These are phyloP conservation scores for Calliopsis andreniformis DNA, from an alignment of 1,140 invertebrate genomes.

Conservation along the genomic window DNA sequence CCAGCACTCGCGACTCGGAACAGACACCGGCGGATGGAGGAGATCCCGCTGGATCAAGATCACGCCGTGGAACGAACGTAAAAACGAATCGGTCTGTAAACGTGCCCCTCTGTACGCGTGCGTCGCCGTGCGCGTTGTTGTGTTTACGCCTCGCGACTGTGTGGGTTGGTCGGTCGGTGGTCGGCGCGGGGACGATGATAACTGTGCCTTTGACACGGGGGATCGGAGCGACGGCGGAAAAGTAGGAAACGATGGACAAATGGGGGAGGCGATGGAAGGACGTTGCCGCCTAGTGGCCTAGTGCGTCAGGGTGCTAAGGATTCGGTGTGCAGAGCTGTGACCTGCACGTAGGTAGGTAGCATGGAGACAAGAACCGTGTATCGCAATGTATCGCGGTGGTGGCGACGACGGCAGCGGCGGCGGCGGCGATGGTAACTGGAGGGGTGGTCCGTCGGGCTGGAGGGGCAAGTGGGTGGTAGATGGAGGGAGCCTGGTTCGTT, in stretches of 20 bases:
- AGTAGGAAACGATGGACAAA: conserved; percentile 28
- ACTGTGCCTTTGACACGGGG: conserved; percentile 7
- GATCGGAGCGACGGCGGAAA: conserved; percentile 5
- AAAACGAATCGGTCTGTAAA: conserved; percentile 39
- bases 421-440: conserved; percentile 60
- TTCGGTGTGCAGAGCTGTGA: conserved; percentile 71
- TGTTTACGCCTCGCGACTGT: conserved; percentile 55
- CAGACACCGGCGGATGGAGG: not conserved
- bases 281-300: conserved; percentile 68
- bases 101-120: conserved; percentile 60
- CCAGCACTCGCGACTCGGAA: conserved; percentile 3
- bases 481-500: conserved; percentile 70
- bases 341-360: conserved; percentile 76
- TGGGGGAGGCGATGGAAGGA: conserved; percentile 21
- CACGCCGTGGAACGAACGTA: conserved; percentile 8
- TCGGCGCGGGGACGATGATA: conserved; percentile 28
- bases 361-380: conserved; percentile 79
- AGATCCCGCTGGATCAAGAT: conserved; percentile 35
- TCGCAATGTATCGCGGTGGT: conserved; percentile 80
- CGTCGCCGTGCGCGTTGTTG: conserved; percentile 52
- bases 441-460: conserved; percentile 59
- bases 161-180: conserved; percentile 31
- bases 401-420: conserved; percentile 69
- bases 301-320: conserved; percentile 70
- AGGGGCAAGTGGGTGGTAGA: conserved; percentile 65